Evolutionary conservation across 2,888 invertebrate genomes (phyloP).

Genomic region (Tachystola acroxantha): DNA sequence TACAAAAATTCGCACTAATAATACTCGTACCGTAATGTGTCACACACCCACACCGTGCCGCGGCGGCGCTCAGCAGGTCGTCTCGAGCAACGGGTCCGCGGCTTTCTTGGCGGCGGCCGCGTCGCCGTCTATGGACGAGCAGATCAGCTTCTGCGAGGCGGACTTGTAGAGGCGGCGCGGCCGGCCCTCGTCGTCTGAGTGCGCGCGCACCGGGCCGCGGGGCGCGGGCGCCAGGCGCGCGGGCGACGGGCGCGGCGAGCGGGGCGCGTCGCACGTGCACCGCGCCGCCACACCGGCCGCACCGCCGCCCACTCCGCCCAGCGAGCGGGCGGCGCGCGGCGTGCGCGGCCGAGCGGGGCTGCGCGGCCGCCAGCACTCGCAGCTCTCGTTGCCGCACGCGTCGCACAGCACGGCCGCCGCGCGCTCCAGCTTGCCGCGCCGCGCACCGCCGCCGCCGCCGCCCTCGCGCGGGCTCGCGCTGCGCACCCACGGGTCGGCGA

Average conservation of each 20-base stretch:
- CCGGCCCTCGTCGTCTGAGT: conserved; percentile 45
- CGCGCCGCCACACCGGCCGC: conserved; percentile 18
- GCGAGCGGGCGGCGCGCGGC: conserved; percentile 16
- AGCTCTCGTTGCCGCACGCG: conserved; percentile 41
- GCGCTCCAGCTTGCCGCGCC: conserved; percentile 44
- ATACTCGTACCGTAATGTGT: conserved; percentile 55
- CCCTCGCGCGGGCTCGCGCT: conserved; percentile 28
- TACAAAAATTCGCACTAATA: conserved; percentile 73
- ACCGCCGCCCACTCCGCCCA: conserved; percentile 14
- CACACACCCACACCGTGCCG: conserved; percentile 32
- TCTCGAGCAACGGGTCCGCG: conserved; percentile 61
- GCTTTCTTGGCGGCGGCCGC: conserved; percentile 16
- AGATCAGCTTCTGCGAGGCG: conserved; percentile 38
- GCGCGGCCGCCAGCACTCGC: conserved; percentile 40
- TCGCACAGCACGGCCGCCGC: conserved; percentile 40
- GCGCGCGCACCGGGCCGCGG: conserved; percentile 32
- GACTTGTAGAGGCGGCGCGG: conserved; percentile 50
- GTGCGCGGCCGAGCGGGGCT: conserved; percentile 24
- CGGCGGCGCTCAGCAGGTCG: conserved; percentile 47
- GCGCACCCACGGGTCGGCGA: conserved; percentile 30
- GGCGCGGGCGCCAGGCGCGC: conserved; percentile 27
- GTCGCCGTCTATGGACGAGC: conserved; percentile 27
- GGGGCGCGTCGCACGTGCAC: conserved; percentile 23
- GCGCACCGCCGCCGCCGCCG: conserved; percentile 41
- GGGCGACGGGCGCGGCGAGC: conserved; percentile 26